Evolutionary conservation across 1,140 invertebrate species (phyloP).

Genomic region (Vanessa tameamea): DNA sequence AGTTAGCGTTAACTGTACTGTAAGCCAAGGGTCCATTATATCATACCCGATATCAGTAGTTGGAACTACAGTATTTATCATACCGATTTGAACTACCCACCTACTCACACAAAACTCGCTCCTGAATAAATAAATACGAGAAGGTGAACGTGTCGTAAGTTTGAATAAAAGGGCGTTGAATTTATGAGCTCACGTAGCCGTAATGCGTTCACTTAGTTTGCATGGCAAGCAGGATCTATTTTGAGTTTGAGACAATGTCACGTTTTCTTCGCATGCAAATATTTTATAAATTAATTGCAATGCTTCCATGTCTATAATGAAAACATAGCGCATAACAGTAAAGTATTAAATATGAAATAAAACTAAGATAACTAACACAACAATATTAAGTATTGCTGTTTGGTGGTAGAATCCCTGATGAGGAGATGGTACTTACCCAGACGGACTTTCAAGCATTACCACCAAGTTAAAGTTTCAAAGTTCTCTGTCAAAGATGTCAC

Average conservation of each 20-base stretch:
- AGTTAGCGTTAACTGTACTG: background rate
- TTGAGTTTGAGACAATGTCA: conserved; percentile 25
- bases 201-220: conserved; percentile 32
- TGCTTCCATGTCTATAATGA: background rate
- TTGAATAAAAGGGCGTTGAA: conserved; percentile 23
- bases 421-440: too few relatives aligned
- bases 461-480: too few relatives aligned
- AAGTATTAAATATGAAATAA: too few relatives aligned
- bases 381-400: too few relatives aligned
- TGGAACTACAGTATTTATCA: too few relatives aligned
- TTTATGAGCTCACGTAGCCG: conserved; percentile 27
- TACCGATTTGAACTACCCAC: background rate
- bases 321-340: background rate
- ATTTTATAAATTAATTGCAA: conserved; percentile 4
- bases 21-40: background rate
- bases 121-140: conserved; percentile 26
- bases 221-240: conserved; percentile 31
- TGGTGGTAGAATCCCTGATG: too few relatives aligned
- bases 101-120: conserved; percentile 14
- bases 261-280: conserved; percentile 21
- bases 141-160: conserved; percentile 26
- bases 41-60: background rate
- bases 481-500: too few relatives aligned
- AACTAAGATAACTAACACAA: too few relatives aligned
- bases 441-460: too few relatives aligned